A percentile compares a stretch with the other conserved stretches of the same genome.
Conservation (phyloP, 2,888 invertebrate species). For the Chrysolina haemoptera region DNA sequence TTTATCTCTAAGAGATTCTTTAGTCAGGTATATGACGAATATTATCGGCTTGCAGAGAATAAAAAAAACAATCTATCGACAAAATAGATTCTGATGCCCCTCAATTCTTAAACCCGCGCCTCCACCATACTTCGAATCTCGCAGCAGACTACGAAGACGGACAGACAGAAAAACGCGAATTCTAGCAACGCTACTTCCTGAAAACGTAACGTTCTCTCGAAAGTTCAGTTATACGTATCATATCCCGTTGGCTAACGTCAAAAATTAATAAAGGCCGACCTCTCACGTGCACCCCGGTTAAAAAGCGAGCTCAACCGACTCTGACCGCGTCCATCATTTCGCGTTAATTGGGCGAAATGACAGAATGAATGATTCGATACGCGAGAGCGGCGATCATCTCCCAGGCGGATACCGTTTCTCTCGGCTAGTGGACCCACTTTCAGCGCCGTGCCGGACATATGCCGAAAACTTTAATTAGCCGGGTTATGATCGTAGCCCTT, state of each 20-base stretch:
- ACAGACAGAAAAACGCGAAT: not conserved
- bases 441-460: not conserved
- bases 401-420: conserved; percentile 2
- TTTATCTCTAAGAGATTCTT: too few relatives aligned
- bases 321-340: conserved; percentile 31
- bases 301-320: conserved; percentile 32
- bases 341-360: conserved; percentile 23
- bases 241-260: conserved; percentile 22
- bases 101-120: too few relatives aligned
- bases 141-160: too few relatives aligned
- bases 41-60: too few relatives aligned
- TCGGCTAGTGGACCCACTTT: not conserved
- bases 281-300: conserved; percentile 38
- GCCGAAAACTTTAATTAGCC: not conserved
- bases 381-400: conserved; percentile 10
- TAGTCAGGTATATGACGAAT: too few relatives aligned
- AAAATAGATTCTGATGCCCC: too few relatives aligned
- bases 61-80: too few relatives aligned
- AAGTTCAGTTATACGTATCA: conserved; percentile 8
- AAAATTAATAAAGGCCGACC: conserved; percentile 33
- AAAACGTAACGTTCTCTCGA: conserved; percentile 13
- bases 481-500: not conserved
- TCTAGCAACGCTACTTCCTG: conserved; percentile 1
- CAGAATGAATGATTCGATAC: conserved; percentile 24
- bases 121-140: too few relatives aligned